phyloP scores from a whole-genome alignment of 2,888 invertebrate genomes.

The Hedya salicella region DNA sequence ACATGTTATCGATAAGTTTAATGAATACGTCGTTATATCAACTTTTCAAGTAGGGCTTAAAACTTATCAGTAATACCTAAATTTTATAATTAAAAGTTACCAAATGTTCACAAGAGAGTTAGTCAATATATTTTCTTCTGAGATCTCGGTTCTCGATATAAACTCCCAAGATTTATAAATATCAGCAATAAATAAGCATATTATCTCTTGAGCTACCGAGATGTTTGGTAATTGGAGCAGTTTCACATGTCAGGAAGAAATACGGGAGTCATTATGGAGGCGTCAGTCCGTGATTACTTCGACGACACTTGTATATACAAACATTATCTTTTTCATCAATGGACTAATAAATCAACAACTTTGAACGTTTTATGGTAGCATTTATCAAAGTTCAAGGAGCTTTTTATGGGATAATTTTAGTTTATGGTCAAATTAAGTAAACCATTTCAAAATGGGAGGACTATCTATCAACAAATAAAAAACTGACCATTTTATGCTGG shows the following conservation, averaged over 20 bases:
- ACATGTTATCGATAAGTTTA: background rate
- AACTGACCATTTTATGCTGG: constrained; percentile 13
- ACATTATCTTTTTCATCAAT: constrained; percentile 44
- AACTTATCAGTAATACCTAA: background rate
- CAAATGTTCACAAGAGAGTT: background rate
- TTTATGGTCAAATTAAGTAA: constrained; percentile 36
- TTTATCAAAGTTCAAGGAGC: constrained; percentile 41
- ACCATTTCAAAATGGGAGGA: constrained; percentile 21
- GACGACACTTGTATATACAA: constrained; percentile 46
- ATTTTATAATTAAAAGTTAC: too few species aligned
- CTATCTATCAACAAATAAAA: constrained; percentile 23
- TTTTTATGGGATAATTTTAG: constrained; percentile 36
- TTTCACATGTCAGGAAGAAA: constrained; percentile 52
- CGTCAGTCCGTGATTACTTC: constrained; percentile 50
- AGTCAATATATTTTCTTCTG: background rate
- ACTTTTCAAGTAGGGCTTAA: background rate
- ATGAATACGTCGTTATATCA: background rate
- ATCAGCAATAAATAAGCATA: constrained; percentile 52
- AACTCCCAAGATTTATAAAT: constrained; percentile 50
- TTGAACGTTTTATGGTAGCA: constrained; percentile 40
- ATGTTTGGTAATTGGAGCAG: constrained; percentile 55
- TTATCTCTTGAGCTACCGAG: constrained; percentile 45
- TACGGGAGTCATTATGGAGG: constrained; percentile 50
- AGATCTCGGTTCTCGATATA: constrained; percentile 13
- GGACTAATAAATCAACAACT: constrained; percentile 45